Base-by-base conservation (phyloP, 2,888 invertebrate genomes). In the Phaedon cochleariae region DNA sequence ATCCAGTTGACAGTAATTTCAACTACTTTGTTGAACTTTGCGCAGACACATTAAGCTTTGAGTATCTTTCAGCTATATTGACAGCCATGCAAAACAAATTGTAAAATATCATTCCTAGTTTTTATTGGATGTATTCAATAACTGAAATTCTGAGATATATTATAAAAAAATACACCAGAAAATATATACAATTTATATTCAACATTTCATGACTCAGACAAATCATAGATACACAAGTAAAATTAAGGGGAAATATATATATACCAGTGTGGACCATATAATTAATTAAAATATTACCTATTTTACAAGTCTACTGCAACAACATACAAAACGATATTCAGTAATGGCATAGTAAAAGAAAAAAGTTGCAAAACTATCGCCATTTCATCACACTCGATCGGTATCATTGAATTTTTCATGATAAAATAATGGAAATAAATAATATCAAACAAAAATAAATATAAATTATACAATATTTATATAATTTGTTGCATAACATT, bases 361-460 rank as follows among this genome's bases (percentile, higher is more conserved):
- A 64, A 64, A 67, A 67, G 73, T 76, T 76, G 77, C 77, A 76
- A 77, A 77, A 76, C 69, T 76, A 77, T 77, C 76, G 77, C 77
- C 72, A 66, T 59, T 59, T 62, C 73, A 72, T 74, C 73, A 73
- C 70, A 71, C 73, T 70, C 26, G 62, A 68, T 69, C 66, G 72
- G 69, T 70, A 67, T 73, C 70, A 71, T 46, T 37, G 6, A 22
- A 62, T 49, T 22, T 31, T 17, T 55, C 26, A 57, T 57, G 55
- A 67, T 67, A 71, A 65, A 70, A 65, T 72, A 73, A 74, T 68
- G 72, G 15, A 15, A 15, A 10, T 41, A 15, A 15, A 10, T 41
- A 15, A 41, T 41, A 4, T 64, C 65, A n/a, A 41, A 41, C 10
- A 15, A 41, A 15, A 41, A 41, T 41, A 41, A 41, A 41, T 15